Evolutionary conservation across 1,140 invertebrate genomes (phyloP), one percentile per base, ranked within the genome.

Genomic region (Lithobius niger): DNA sequence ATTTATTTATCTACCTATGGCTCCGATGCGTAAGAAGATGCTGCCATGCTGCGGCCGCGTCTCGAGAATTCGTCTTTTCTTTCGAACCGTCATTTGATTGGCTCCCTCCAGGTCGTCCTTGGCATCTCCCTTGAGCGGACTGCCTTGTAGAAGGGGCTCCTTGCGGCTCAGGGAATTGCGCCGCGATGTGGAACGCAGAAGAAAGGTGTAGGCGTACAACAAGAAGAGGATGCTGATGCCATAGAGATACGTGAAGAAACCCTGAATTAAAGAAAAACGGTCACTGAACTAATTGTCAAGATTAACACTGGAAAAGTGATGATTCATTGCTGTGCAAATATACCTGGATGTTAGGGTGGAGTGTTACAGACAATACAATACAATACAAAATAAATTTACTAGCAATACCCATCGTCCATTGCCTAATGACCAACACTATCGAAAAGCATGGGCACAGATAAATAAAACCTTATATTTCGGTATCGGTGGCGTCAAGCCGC

Each of bases 191-290:
- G 92, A 88, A 77, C 91, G 87, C 55, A 97, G 13, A 4, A 98
- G 77, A 77, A 95, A 97, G 72, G 89, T 88, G 77, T 96, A 96
- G 45, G 96, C 89, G 74, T 97, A 97, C 60, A 95, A 76, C 61
- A 97, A 79, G 76, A 97, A 97, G 58, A 95, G 72, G 67, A 97
- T 91, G 72, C 90, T 95, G 71, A 85, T 82, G 60, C 87, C 85
- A 72, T 97, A 97, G 44, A 98, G 79, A 72, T 95, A 98, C 44
- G 94, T 90, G 77, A 96, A 97, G 77, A 97, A 96, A 56, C 86
- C 88, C 82, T 98, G 68, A n/a, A 71, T 69, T 44, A 55, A 59
- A 63, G 40, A 53, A 52, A 27, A 52, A 27, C 6, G n/a, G n/a
- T n/a, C n/a, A n/a, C n/a, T n/a, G n/a, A n/a, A n/a, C n/a, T n/a